Conservation (phyloP, 2,888 invertebrate genomes). For the Gasteruption jaculator region DNA sequence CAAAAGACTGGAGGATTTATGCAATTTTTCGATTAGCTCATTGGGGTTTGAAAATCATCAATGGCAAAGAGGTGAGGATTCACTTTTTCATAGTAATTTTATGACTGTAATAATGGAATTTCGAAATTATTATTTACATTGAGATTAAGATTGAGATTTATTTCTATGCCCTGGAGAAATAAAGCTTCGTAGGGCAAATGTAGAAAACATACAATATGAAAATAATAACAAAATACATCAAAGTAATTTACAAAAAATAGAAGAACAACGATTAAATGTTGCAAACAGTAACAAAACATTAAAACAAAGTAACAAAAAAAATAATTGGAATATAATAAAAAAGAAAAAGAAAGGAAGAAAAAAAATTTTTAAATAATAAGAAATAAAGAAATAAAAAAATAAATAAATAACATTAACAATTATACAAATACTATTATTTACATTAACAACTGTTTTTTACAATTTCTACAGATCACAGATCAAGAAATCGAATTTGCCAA, state of each 20-base stretch:
- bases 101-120: not conserved
- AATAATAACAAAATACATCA: conserved; percentile 3
- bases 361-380: too few relatives aligned
- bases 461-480: conserved; percentile 61
- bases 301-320: too few relatives aligned
- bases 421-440: conserved; percentile 9
- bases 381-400: conserved; percentile 5
- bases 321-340: too few relatives aligned
- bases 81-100: not conserved
- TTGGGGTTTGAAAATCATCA: conserved; percentile 78
- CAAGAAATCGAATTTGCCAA: conserved; percentile 68
- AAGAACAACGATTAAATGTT: too few relatives aligned
- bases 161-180: not conserved
- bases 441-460: conserved; percentile 3
- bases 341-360: too few relatives aligned
- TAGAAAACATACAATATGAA: too few relatives aligned
- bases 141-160: not conserved
- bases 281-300: too few relatives aligned
- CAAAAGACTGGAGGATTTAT: conserved; percentile 74
- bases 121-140: not conserved
- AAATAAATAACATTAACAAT: conserved; percentile 9
- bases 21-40: conserved; percentile 80
- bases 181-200: not conserved
- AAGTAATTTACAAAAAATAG: not conserved
- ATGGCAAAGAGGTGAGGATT: conserved; percentile 57